Evolutionary conservation across 2,797 vertebrate species (phyloP).

Genomic region (Malurus leucopterus): DNA sequence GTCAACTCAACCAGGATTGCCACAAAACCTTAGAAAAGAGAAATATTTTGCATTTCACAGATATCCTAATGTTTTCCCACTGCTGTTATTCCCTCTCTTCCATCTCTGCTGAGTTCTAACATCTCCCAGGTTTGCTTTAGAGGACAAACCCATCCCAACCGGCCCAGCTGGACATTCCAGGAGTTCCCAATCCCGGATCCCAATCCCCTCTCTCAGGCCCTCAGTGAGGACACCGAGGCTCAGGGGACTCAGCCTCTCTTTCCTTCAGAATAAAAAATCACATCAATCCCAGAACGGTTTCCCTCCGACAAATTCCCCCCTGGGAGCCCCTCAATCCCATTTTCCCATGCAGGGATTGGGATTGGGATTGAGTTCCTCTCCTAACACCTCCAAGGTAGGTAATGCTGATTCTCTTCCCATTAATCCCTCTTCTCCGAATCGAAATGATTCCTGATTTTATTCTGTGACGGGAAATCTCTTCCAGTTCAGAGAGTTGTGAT

Average conservation of each 20-base stretch:
- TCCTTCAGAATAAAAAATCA: not conserved
- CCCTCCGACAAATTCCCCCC: not conserved
- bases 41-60: not conserved
- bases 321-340: not conserved
- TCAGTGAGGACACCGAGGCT: not conserved
- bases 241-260: not conserved
- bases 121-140: not conserved
- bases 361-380: not conserved
- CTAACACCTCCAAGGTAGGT: not conserved
- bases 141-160: accelerated
- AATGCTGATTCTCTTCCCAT: not conserved
- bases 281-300: not conserved
- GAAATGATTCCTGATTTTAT: not conserved
- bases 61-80: accelerated
- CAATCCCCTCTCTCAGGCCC: not conserved
- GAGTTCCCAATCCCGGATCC: not conserved
- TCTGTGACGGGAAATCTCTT: not conserved
- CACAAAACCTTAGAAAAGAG: not conserved
- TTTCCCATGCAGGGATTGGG: accelerated
- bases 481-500: accelerated
- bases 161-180: not conserved
- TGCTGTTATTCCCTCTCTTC: not conserved
- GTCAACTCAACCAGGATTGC: not conserved
- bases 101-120: not conserved
- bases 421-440: not conserved